Conservation (phyloP, 2,113 vertebrate genomes). For the Callithrix jacchus region DNA sequence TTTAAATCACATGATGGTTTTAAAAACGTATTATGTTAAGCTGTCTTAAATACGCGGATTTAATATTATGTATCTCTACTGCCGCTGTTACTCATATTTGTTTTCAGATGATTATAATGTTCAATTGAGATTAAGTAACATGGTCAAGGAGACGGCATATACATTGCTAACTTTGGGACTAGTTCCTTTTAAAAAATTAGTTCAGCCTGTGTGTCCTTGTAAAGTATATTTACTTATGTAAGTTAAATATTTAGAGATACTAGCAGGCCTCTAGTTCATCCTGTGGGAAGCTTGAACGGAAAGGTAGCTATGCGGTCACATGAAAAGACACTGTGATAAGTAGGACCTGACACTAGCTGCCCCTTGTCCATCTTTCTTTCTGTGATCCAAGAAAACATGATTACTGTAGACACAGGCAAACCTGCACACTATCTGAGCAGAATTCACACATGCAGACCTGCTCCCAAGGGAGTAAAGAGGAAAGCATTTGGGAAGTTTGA, state of each 20-base stretch:
- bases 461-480: neutral
- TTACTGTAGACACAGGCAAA: neutral
- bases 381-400: neutral
- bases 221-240: neutral
- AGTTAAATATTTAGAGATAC: neutral
- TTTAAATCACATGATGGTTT: neutral
- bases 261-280: neutral
- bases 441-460: accelerated
- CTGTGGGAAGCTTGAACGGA: neutral
- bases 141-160: neutral
- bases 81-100: neutral
- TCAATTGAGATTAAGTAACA: neutral
- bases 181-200: neutral
- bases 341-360: accelerated
- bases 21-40: neutral
- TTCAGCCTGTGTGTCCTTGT: neutral
- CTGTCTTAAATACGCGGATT: neutral
- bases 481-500: neutral
- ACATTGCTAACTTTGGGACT: neutral
- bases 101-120: neutral
- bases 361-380: neutral
- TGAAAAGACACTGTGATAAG: accelerated
- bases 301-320: no score
- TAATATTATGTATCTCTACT: neutral
- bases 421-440: neutral